Evolutionary conservation across 1,140 invertebrate genomes (phyloP).

Genomic region (Sesamia nonagrioides): DNA sequence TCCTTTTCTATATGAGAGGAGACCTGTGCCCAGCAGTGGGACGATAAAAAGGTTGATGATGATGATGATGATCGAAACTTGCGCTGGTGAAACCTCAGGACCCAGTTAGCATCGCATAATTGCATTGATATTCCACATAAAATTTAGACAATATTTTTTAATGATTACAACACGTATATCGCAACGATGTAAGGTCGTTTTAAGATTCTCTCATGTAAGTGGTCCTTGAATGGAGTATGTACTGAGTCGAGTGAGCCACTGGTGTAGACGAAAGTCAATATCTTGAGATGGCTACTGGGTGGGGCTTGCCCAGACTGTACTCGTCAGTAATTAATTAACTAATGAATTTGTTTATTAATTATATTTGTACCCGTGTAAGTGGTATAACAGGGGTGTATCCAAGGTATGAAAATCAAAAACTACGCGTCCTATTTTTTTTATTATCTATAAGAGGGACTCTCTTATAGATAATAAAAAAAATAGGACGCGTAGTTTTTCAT

Average conservation of each 20-base stretch:
- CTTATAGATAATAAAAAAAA: too few relatives aligned
- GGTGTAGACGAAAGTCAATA: slow-evolving; percentile 16
- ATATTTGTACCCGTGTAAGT: not conserved
- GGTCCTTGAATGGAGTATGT: slow-evolving; percentile 17
- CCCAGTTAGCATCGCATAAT: too few relatives aligned
- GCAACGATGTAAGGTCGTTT: slow-evolving; percentile 12
- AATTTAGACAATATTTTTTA: slow-evolving; percentile 1
- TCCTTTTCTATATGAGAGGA: too few relatives aligned
- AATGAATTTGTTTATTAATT: not conserved
- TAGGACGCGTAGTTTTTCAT: too few relatives aligned
- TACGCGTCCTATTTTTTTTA: too few relatives aligned
- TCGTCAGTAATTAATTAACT: not conserved
- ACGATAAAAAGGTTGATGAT: too few relatives aligned
- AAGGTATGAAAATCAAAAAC: too few relatives aligned
- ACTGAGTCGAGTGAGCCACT: slow-evolving; percentile 12
- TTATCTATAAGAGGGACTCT: too few relatives aligned
- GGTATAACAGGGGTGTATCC: too few relatives aligned
- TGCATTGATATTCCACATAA: not conserved
- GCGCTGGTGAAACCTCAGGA: too few relatives aligned
- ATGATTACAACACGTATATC: slow-evolving; percentile 16
- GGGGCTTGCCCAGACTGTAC: not conserved
- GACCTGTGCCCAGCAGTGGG: too few relatives aligned
- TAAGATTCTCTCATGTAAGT: not conserved
- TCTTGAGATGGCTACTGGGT: slow-evolving; percentile 15
- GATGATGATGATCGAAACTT: too few relatives aligned